Conservation (phyloP, 1,140 invertebrate species). For the Bombus fervidus region DNA sequence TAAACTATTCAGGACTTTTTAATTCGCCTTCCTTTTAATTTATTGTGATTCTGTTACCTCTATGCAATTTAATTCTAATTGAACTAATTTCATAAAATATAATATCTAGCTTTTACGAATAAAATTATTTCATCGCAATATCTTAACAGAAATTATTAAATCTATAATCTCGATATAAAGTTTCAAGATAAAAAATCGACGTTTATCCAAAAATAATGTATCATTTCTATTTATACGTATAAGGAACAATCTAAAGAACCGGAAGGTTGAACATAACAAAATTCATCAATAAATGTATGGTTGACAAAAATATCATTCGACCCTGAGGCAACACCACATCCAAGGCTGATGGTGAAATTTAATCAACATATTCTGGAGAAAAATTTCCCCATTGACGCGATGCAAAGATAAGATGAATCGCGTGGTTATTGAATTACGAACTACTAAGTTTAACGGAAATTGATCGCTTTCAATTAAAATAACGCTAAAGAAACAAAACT, state of each 20-base stretch:
- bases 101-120: too few species aligned
- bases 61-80: too few species aligned
- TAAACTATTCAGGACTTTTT: too few species aligned
- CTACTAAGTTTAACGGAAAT: neutral
- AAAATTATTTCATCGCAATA: too few species aligned
- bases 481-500: too few species aligned
- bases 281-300: neutral
- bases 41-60: too few species aligned
- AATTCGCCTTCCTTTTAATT: too few species aligned
- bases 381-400: neutral
- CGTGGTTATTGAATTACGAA: neutral
- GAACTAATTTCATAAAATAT: too few species aligned
- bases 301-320: constrained; percentile 10
- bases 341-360: neutral
- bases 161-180: too few species aligned
- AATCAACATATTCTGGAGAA: neutral
- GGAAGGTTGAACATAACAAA: neutral
- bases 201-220: neutral
- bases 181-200: too few species aligned
- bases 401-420: neutral
- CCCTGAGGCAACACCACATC: neutral
- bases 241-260: neutral
- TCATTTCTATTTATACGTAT: neutral
- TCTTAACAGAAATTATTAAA: too few species aligned
- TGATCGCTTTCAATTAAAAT: too few species aligned